These are phyloP conservation scores for Lepidocyrtoides sp. DNA, from an alignment of 2,888 invertebrate genomes.

Conservation along the genomic window DNA sequence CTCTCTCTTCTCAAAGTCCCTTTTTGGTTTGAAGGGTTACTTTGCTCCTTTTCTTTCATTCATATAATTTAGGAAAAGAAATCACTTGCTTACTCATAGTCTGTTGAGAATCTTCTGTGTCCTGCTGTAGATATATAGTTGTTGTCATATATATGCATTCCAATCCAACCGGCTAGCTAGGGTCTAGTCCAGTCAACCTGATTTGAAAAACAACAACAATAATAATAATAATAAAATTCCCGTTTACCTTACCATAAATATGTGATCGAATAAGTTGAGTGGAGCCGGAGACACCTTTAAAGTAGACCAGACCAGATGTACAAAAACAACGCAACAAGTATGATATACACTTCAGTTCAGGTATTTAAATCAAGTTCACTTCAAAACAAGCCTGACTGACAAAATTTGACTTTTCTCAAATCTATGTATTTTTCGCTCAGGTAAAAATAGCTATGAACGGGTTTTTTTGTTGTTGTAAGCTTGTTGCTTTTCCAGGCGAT, in stretches of 20 bases:
- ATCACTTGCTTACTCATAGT: slow-evolving; percentile 54
- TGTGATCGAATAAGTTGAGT: too few relatives aligned
- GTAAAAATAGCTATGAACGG: background rate
- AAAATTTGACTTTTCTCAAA: background rate
- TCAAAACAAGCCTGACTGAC: background rate
- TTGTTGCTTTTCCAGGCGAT: slow-evolving; percentile 12
- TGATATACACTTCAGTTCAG: slow-evolving; percentile 10
- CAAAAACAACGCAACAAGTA: slow-evolving; percentile 41
- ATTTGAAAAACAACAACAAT: too few relatives aligned
- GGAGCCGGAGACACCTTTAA: too few relatives aligned
- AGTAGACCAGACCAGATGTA: slow-evolving; percentile 51
- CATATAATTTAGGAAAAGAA: background rate
- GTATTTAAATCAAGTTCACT: slow-evolving; percentile 55
- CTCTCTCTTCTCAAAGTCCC: background rate
- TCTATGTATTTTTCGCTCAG: background rate
- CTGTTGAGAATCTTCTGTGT: too few relatives aligned
- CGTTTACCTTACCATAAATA: too few relatives aligned
- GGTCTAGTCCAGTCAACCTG: too few relatives aligned
- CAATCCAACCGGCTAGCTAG: too few relatives aligned
- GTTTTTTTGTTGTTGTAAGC: slow-evolving; percentile 3
- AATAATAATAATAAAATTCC: too few relatives aligned
- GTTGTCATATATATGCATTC: too few relatives aligned
- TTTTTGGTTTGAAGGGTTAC: slow-evolving; percentile 39
- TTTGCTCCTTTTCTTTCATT: background rate
- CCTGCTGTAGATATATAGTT: too few relatives aligned